phyloP scores from a whole-genome alignment of 64 coral and sea anemone genomes.

The Montipora foliosa region DNA sequence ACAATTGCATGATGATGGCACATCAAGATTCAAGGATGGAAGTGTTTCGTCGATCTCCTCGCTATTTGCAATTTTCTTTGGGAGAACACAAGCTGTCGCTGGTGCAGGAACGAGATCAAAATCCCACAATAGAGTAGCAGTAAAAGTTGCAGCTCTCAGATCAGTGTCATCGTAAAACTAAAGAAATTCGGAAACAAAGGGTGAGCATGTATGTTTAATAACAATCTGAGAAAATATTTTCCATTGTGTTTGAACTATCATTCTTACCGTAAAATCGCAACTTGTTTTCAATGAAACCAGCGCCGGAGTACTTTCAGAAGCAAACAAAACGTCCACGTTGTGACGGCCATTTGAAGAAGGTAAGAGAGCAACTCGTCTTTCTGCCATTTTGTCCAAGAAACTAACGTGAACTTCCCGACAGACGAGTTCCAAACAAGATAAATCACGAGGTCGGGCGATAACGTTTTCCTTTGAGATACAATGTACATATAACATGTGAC shows the following conservation, averaged over 20 bases:
- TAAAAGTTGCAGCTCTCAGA: neutral
- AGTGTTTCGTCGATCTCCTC: conserved; percentile 13
- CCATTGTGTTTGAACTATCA: neutral
- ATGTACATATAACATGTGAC: conserved; percentile 26
- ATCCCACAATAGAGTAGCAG: conserved; percentile 5
- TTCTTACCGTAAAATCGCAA: conserved; percentile 51
- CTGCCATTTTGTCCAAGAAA: conserved; percentile 51
- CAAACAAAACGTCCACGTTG: conserved; percentile 14
- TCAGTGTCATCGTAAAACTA: conserved; percentile 1
- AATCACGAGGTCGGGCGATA: neutral
- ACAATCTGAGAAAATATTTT: conserved; percentile 13
- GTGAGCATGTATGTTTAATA: neutral
- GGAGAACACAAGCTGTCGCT: neutral
- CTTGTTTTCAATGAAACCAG: conserved; percentile 43
- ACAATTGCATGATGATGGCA: conserved; percentile 9
- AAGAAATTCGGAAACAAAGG: neutral
- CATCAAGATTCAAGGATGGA: conserved; percentile 3
- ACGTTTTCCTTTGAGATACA: conserved; percentile 21
- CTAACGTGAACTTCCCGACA: conserved; percentile 42
- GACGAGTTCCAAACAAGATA: conserved; percentile 38
- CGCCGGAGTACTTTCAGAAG: neutral
- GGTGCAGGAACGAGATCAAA: conserved; percentile 21
- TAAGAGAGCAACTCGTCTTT: conserved; percentile 27
- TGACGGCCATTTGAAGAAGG: neutral
- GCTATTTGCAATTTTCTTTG: neutral